Percentiles rank a stretch among this genome's conserved stretches.
phyloP scores from a whole-genome alignment of 2,888 invertebrate genomes.

The Cyclophora albipunctata region DNA sequence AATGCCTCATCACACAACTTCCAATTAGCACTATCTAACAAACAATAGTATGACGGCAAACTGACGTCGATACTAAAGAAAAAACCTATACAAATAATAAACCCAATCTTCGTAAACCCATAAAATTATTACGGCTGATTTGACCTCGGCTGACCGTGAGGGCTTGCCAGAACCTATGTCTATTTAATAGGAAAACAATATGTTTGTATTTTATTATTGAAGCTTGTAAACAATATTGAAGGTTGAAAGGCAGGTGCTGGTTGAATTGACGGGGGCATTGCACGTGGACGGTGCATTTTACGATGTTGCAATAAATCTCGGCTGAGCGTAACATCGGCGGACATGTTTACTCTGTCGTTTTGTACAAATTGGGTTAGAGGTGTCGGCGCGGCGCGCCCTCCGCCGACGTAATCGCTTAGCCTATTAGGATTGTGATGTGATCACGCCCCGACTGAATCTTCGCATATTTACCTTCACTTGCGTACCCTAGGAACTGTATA shows the following conservation, averaged over 20 bases:
- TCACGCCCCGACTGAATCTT: constrained; percentile 50
- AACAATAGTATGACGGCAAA: too few species aligned
- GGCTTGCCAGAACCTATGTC: constrained; percentile 18
- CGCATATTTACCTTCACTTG: constrained; percentile 51
- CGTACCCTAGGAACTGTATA: constrained; percentile 34
- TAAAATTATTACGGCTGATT: constrained; percentile 29
- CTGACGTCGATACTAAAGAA: too few species aligned
- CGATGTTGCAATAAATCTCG: constrained; percentile 55
- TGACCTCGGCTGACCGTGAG: constrained; percentile 20
- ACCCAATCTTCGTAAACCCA: constrained; percentile 12
- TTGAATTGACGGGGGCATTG: constrained; percentile 22
- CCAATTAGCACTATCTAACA: too few species aligned
- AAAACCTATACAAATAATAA: not conserved
- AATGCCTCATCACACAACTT: too few species aligned
- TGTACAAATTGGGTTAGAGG: constrained; percentile 64
- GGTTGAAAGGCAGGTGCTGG: too few species aligned
- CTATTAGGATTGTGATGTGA: constrained; percentile 54
- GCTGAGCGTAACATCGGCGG: constrained; percentile 44
- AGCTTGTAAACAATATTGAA: too few species aligned
- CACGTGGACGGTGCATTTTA: constrained; percentile 47
- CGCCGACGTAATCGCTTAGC: constrained; percentile 56
- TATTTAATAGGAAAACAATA: constrained; percentile 14
- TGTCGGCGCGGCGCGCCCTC: constrained; percentile 39
- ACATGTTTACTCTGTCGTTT: constrained; percentile 59
- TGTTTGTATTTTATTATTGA: not conserved